Base-by-base conservation (phyloP, 2,113 vertebrate genomes). In the Malurus alboscapulatus region DNA sequence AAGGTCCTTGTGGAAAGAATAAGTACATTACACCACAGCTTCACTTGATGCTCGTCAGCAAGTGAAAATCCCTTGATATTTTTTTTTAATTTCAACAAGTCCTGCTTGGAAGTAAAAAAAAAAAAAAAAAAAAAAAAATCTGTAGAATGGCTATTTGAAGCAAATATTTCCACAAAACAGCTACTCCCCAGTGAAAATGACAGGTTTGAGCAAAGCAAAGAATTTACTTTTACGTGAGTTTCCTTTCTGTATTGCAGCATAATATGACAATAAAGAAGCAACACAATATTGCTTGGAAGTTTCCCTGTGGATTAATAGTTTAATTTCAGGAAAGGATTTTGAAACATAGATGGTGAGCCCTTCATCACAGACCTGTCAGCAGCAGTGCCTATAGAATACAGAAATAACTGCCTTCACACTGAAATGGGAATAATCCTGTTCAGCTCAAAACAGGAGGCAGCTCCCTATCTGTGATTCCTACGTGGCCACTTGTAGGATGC, bases 281-380 rank as follows among this genome's bases (percentile, higher is more conserved):
- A 63, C 5, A 59, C 17, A 84, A 21, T 71, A 71, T 68, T 55
- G 51, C 30, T 68, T 20, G 5, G 54, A 72, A 53, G 5, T 83
- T 92, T 82, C 71, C 57, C 45, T 82, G 40, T 72, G 81, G 69
- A 87, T 91, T 95, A 89, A 79, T 44, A 89, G 71, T 65, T 94
- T 68, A 78, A 91, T 91, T 85, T 89, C 71, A 94, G 81, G 36
- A 79, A 79, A 76, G 22, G 25, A 42, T 91, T 92, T 89, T 68
- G 17, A 79, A 89, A 61, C 48, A 44, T 11, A 63, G 30, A 30
- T 67, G 10, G 57, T 17, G n/a, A 84, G 14, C 25, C 27, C 19
- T 85, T 30, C 22, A 79, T 87, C 3, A 5, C 20, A 85, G 47
- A 57, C 7, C 22, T 89, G 61, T 62, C 78, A 87, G 18, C 20